Base-by-base conservation (phyloP, 1,140 invertebrate genomes). In the Spodoptera litura region DNA sequence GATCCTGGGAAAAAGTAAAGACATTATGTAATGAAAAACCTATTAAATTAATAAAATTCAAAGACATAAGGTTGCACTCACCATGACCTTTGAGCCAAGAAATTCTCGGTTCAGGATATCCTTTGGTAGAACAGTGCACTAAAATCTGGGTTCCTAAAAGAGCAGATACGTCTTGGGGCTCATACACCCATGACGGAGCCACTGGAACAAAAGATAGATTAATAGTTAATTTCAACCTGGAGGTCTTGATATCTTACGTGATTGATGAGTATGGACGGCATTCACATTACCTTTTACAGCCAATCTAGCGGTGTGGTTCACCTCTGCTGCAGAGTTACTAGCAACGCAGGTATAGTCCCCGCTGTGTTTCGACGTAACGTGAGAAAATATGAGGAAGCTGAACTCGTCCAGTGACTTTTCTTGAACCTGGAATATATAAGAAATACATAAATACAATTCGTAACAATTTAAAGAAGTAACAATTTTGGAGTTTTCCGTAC, bases 301-400 rank as follows among this genome's bases (percentile, higher is more conserved):
- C 9, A 98, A 94, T 81, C 96, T 95, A 0, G 97, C 97, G 0
- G 98, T 98, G 85, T 97, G 97, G 90, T 97, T 98, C 12, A 97
- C 97, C 83, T 96, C 96, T 1, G 97, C 97, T 0, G 97, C 97
- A 10, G 96, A 96, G 88, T 98, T 98, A 80, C 96, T 97, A 0
- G 97, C 98, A 12, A 97, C 96, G 88, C 98, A 98, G 0, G 98
- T 98, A 90, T 99, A 99, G 80, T 97, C 96, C 3, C 98, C 98
- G 81, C 97, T 97, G 89, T 98, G 98, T 70, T 96, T 95, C 1
- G 97, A 96, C 4, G 96, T 96, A 38, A 98, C 95, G 86, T 97
- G 96, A 78, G 97, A 97, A 85, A 98, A 97, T 55, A 97, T 96
- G 31, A 98, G 88, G 82, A 97, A 95, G 87, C 96, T 97, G 84